phyloP scores from a whole-genome alignment of 2,113 vertebrate species.

The Scomber scombrus region DNA sequence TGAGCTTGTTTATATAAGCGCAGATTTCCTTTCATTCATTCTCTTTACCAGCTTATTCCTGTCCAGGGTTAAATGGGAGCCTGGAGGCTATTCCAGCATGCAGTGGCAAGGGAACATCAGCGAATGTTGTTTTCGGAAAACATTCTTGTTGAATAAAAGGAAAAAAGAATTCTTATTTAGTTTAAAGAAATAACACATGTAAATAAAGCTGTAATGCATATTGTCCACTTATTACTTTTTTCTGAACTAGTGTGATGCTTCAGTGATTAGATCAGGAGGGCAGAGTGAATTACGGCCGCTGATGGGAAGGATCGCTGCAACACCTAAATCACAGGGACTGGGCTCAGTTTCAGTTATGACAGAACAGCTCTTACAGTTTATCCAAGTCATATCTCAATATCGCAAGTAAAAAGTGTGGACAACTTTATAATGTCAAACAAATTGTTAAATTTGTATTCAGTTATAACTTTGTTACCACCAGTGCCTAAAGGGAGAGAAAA shows the following conservation, averaged over 20 bases:
- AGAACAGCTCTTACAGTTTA: slow-evolving; percentile 12
- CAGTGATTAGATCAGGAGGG: neutral
- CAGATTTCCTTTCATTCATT: slow-evolving; percentile 53
- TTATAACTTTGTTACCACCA: no score
- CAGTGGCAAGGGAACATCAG: slow-evolving; percentile 17
- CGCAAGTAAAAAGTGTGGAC: slow-evolving; percentile 1
- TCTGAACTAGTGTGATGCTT: slow-evolving; percentile 3
- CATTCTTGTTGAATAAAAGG: slow-evolving; percentile 4
- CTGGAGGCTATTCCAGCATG: slow-evolving; percentile 46
- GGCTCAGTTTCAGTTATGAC: slow-evolving; percentile 34
- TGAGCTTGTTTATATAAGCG: slow-evolving; percentile 60
- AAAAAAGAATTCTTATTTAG: no score
- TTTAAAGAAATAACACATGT: no score
- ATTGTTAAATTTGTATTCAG: no score
- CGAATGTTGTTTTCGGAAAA: neutral
- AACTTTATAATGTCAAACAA: neutral
- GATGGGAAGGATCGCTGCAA: slow-evolving; percentile 31
- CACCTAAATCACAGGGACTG: slow-evolving; percentile 29
- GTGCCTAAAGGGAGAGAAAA: neutral
- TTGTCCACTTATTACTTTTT: neutral
- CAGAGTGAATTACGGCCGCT: slow-evolving; percentile 17
- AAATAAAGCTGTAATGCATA: no score
- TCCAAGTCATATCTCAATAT: neutral
- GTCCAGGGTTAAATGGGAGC: slow-evolving; percentile 29
- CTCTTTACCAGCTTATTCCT: slow-evolving; percentile 56